phyloP scores from a whole-genome alignment of 2,113 vertebrate species.

The Pterophyllum scalare region DNA sequence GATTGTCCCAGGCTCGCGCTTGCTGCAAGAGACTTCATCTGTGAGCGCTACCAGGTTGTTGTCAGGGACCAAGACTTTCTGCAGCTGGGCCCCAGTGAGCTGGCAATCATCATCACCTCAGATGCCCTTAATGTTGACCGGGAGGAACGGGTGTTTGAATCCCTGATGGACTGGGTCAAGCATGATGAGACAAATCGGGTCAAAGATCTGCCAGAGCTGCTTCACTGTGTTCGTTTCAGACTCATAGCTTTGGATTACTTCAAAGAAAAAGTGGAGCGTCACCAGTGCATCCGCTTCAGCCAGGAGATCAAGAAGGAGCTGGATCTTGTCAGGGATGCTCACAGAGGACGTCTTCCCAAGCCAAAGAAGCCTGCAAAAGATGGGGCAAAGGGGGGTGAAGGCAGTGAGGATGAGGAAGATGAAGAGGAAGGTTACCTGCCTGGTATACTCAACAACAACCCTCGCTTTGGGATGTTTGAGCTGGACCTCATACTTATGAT shows the following conservation, averaged over 20 bases:
- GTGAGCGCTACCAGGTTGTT: slow-evolving; percentile 86
- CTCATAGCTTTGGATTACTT: slow-evolving; percentile 89
- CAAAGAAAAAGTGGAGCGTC: slow-evolving; percentile 87
- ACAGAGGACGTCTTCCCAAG: slow-evolving; percentile 85
- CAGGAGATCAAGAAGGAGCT: slow-evolving; percentile 90
- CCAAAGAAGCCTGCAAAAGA: slow-evolving; percentile 76
- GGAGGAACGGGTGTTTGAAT: slow-evolving; percentile 92
- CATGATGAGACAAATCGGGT: slow-evolving; percentile 80
- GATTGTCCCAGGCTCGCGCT: slow-evolving; percentile 89
- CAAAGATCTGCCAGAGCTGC: slow-evolving; percentile 86
- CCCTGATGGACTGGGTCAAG: slow-evolving; percentile 90
- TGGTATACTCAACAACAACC: slow-evolving; percentile 93
- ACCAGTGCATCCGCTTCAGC: slow-evolving; percentile 83
- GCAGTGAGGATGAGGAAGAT: slow-evolving; percentile 64
- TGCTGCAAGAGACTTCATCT: slow-evolving; percentile 89
- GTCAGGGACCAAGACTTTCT: slow-evolving; percentile 89
- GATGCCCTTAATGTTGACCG: slow-evolving; percentile 88
- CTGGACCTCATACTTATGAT: slow-evolving; percentile 94
- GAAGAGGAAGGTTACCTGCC: slow-evolving; percentile 84
- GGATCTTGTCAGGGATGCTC: slow-evolving; percentile 90
- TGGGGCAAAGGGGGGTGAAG: slow-evolving; percentile 58
- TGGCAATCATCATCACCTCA: slow-evolving; percentile 88
- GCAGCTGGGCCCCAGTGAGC: slow-evolving; percentile 86
- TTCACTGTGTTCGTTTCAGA: slow-evolving; percentile 93
- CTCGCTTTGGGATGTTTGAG: slow-evolving; percentile 97